Evolutionary conservation across 2,797 vertebrate genomes (phyloP), one percentile per base, ranked within the genome.

Genomic region (Dallia pectoralis): DNA sequence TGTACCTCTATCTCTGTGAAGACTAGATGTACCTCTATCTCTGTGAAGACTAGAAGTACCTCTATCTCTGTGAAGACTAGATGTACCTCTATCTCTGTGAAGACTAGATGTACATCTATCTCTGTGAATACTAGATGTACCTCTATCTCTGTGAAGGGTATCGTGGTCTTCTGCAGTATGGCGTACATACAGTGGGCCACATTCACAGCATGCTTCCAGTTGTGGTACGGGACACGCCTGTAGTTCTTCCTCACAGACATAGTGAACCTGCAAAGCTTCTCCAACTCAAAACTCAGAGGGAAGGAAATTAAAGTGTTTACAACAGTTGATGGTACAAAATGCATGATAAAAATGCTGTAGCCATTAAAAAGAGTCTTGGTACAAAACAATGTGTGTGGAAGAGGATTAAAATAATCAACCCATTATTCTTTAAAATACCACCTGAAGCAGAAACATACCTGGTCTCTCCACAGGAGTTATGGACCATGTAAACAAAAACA

Each of bases 241-340:
- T 99, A 99, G 86, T 99, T 99, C 89, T 98, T 99, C 87, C 96
- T 95, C 71, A 99, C 98, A 0, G 98, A 99, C 98, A 99, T 99
- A 36, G 97, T 98, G 79, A 99, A 99, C 30, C 97, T 95, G 82
- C 98, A 99, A 40, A 99, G 79, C 85, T 99, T 99, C 86, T 99
- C 97, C 83, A 96, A 93, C 79, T 99, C 97, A 87, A 99, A 99
- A 90, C 98, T 99, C 76, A n/a, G 32, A 4, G 1, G 27, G 4
- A 5, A 9, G 40, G 40, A 44, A 11, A 9, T 44, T 44, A 44
- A 44, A 44, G 40, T 3, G 12, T 44, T 44, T 8, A 44, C 40
- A 44, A 44, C 33, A 36, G 33, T 36, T n/a, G n/a, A n/a, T n/a
- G 8, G 33, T 36, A n/a, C n/a, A 3, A 36, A 3, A 36, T 3